Evolutionary conservation across 2,888 invertebrate genomes (phyloP).

Genomic region (Papilio gigon): DNA sequence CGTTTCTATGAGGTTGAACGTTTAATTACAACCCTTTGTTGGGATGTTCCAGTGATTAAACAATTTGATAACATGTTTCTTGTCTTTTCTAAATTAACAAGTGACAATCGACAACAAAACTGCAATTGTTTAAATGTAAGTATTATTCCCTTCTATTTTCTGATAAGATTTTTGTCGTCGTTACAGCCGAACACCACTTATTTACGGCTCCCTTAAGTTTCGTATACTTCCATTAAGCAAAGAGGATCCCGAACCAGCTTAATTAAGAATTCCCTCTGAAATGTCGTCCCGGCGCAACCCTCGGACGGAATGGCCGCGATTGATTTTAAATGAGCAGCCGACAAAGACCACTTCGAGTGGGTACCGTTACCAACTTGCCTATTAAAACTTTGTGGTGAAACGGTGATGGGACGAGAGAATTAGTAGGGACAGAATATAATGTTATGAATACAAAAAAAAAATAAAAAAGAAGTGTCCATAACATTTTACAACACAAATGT

Average conservation of each 20-base stretch:
- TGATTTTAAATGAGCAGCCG: slow-evolving; percentile 78
- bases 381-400: slow-evolving; percentile 67
- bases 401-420: slow-evolving; percentile 48
- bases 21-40: slow-evolving; percentile 32
- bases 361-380: slow-evolving; percentile 60
- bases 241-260: slow-evolving; percentile 75
- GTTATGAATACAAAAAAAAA: no score
- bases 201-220: slow-evolving; percentile 70
- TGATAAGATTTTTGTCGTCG: slow-evolving; percentile 61
- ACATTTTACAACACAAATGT: slow-evolving; percentile 1
- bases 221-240: slow-evolving; percentile 76
- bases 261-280: slow-evolving; percentile 80
- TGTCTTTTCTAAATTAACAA: neutral
- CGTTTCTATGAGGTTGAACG: slow-evolving; percentile 13
- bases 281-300: slow-evolving; percentile 70
- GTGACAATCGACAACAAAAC: neutral
- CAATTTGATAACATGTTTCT: slow-evolving; percentile 2
- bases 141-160: slow-evolving; percentile 36
- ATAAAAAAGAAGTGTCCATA: no score
- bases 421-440: slow-evolving; percentile 42
- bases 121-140: neutral
- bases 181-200: slow-evolving; percentile 58
- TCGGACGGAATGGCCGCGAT: slow-evolving; percentile 72
- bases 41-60: slow-evolving; percentile 1
- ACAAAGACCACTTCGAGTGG: slow-evolving; percentile 66